These are phyloP conservation scores for Drosophila ezoana DNA, from an alignment of 2,888 invertebrate genomes.

Conservation along the genomic window DNA sequence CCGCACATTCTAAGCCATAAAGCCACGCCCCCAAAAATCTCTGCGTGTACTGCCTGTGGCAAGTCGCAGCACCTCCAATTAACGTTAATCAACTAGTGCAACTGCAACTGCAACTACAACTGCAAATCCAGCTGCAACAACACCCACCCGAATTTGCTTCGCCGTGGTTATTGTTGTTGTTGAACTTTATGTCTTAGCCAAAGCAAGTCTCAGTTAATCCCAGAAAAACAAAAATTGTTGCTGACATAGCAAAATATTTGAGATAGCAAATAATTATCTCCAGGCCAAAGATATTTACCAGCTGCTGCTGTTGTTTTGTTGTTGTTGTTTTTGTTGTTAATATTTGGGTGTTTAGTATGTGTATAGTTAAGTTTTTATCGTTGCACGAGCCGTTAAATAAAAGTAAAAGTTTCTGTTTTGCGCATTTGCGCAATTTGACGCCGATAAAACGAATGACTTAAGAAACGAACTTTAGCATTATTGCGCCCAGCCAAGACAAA, in stretches of 20 bases:
- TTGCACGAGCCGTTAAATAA: conserved; percentile 46
- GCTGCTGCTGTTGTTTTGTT: conserved; percentile 10
- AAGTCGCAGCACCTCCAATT: conserved; percentile 30
- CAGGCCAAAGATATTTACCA: conserved; percentile 31
- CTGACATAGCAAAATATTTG: conserved; percentile 49
- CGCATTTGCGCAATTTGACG: conserved; percentile 54
- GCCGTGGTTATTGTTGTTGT: not conserved
- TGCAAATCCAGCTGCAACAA: not conserved
- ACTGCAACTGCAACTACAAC: not conserved
- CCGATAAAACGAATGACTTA: conserved; percentile 70
- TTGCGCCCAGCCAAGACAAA: conserved; percentile 25
- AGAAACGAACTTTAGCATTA: conserved; percentile 73
- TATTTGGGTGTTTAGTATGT: conserved; percentile 22
- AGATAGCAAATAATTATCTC: conserved; percentile 68
- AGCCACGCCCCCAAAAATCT: conserved; percentile 27
- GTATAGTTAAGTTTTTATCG: conserved; percentile 2
- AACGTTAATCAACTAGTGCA: conserved; percentile 33
- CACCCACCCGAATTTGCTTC: conserved; percentile 4
- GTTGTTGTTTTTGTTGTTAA: conserved; percentile 18
- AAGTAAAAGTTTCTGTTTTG: conserved; percentile 58
- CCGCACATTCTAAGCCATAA: conserved; percentile 31
- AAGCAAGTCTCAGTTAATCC: conserved; percentile 3
- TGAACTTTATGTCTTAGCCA: conserved; percentile 25
- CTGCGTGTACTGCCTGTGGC: conserved; percentile 6
- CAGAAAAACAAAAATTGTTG: conserved; percentile 15